Evolutionary conservation across 2,113 vertebrate species (phyloP).

Genomic region (Argyrosomus japonicus): DNA sequence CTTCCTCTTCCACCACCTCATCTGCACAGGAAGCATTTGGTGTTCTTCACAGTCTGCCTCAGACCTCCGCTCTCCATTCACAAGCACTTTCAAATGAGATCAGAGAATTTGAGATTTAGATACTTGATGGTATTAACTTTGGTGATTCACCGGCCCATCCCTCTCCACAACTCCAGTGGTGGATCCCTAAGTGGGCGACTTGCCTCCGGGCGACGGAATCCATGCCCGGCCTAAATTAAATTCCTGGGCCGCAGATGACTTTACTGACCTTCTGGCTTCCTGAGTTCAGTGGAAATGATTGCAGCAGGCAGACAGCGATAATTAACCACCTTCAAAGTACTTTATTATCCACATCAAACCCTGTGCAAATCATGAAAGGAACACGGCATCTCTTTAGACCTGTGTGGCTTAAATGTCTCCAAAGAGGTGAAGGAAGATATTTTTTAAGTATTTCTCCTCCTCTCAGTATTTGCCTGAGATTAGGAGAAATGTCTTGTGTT

Average conservation of each 20-base stretch:
- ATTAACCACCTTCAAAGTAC: slow-evolving; percentile 69
- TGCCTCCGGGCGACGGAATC: slow-evolving; percentile 62
- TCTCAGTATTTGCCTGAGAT: slow-evolving; percentile 12
- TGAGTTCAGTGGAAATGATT: slow-evolving; percentile 61
- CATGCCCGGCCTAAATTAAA: slow-evolving; percentile 68
- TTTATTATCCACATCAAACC: slow-evolving; percentile 39
- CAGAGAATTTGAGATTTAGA: slow-evolving; percentile 81
- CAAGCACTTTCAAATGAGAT: slow-evolving; percentile 79
- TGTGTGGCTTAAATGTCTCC: not conserved
- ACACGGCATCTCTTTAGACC: slow-evolving; percentile 16
- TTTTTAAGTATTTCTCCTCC: not conserved
- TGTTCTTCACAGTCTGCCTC: slow-evolving; percentile 66
- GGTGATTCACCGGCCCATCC: slow-evolving; percentile 41
- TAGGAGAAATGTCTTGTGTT: slow-evolving; percentile 28
- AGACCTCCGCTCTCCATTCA: slow-evolving; percentile 44
- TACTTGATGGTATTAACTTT: slow-evolving; percentile 81
- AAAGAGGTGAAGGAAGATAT: not conserved
- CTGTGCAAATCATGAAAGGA: slow-evolving; percentile 35
- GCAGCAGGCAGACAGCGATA: slow-evolving; percentile 50
- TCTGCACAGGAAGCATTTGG: slow-evolving; percentile 52
- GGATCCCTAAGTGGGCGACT: slow-evolving; percentile 58
- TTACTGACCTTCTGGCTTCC: slow-evolving; percentile 73
- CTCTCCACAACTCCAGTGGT: slow-evolving; percentile 43
- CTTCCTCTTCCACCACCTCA: slow-evolving; percentile 49
- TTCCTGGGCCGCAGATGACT: slow-evolving; percentile 65